Evolutionary conservation across 2,888 invertebrate species (phyloP).

Genomic region (Protonemura montana): DNA sequence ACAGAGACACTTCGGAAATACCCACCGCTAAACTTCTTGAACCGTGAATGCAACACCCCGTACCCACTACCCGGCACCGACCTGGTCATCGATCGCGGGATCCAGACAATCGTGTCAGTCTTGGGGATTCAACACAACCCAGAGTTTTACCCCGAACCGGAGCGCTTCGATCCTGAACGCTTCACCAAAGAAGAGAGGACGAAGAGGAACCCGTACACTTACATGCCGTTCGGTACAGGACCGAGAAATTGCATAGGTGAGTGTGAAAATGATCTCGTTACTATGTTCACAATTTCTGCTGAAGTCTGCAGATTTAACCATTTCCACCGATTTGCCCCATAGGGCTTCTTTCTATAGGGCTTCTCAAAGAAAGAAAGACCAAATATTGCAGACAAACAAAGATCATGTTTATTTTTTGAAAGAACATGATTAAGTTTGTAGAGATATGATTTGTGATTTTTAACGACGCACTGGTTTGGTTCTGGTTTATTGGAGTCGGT

Average conservation of each 20-base stretch:
- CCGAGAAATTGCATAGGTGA: slow-evolving; percentile 66
- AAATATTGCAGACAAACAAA: no score
- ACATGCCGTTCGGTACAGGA: slow-evolving; percentile 66
- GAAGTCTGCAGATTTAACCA: no score
- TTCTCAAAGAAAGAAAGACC: no score
- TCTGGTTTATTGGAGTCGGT: no score
- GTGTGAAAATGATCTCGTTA: no score
- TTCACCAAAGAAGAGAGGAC: slow-evolving; percentile 62
- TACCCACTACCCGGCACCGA: slow-evolving; percentile 63
- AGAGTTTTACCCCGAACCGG: slow-evolving; percentile 65
- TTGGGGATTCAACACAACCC: slow-evolving; percentile 67
- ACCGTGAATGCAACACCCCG: slow-evolving; percentile 62
- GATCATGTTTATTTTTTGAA: no score
- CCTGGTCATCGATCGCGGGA: slow-evolving; percentile 62
- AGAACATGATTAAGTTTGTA: no score
- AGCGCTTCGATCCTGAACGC: slow-evolving; percentile 66
- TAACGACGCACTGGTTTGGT: no score
- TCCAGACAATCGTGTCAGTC: slow-evolving; percentile 64
- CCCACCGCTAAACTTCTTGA: slow-evolving; percentile 64
- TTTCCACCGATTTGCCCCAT: no score
- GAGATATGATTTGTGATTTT: no score
- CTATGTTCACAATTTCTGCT: no score
- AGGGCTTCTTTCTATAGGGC: no score
- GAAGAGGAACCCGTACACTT: slow-evolving; percentile 60
- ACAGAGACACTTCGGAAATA: slow-evolving; percentile 67